Evolutionary conservation across 2,888 invertebrate genomes (phyloP).

Genomic region (Chloroclysta siterata): DNA sequence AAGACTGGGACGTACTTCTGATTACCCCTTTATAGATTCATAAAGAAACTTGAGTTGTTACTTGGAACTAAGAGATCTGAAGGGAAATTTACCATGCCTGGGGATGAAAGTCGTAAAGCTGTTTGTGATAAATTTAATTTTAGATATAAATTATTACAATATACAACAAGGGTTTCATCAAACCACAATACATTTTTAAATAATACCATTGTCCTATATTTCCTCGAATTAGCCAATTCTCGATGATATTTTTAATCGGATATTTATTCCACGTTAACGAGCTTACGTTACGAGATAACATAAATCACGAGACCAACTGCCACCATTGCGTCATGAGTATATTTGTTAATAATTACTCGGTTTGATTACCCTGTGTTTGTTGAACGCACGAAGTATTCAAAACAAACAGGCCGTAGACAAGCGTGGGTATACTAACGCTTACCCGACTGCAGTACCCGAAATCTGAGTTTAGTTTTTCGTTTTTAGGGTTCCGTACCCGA

Average conservation of each 20-base stretch:
- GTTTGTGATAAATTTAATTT: no score
- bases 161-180: no score
- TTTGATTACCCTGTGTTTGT: constrained; percentile 3
- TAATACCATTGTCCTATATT: not conserved
- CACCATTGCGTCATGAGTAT: constrained; percentile 7
- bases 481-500: no score
- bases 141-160: no score
- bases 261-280: constrained; percentile 1
- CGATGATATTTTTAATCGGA: not conserved
- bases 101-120: no score
- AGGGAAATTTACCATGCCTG: no score
- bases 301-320: constrained; percentile 1
- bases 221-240: not conserved
- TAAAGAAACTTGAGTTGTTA: no score
- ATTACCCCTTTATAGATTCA: no score
- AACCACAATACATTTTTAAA: not conserved
- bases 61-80: no score
- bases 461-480: no score
- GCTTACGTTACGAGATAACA: not conserved
- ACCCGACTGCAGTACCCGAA: no score
- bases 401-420: not conserved
- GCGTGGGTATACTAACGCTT: not conserved
- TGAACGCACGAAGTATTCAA: not conserved
- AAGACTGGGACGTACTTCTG: no score
- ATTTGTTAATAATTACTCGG: constrained; percentile 8